These are phyloP conservation scores for Formica selysi DNA, from an alignment of 1,140 invertebrate species.

Conservation along the genomic window DNA sequence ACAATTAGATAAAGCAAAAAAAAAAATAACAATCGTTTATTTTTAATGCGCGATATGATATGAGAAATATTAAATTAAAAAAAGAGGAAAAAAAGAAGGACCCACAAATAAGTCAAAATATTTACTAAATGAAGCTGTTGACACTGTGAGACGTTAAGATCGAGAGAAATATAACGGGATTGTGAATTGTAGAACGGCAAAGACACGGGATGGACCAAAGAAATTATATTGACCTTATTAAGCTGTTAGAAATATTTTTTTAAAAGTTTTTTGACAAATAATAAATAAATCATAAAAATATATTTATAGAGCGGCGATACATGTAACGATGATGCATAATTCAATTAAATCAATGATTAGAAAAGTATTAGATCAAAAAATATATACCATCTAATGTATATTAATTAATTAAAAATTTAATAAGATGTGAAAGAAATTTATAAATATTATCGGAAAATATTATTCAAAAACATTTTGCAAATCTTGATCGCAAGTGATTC, in stretches of 20 bases:
- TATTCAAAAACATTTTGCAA: not conserved
- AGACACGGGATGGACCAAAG: constrained; percentile 38
- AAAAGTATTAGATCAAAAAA: not conserved
- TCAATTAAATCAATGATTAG: not conserved
- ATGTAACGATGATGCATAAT: not conserved
- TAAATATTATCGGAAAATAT: not conserved
- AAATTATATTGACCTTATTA: constrained; percentile 39
- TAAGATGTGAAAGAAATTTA: not conserved
- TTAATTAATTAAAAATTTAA: not conserved
- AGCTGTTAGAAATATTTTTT: not conserved
- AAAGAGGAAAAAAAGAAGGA: not conserved
- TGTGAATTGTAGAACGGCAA: constrained; percentile 48
- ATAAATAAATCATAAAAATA: not conserved
- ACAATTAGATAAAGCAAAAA: not conserved
- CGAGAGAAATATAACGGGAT: constrained; percentile 70
- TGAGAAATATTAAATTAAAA: not conserved
- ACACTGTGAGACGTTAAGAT: constrained; percentile 53
- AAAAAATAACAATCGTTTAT: not conserved
- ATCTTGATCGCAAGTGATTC: not conserved
- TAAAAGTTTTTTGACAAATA: not conserved
- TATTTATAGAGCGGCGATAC: not conserved
- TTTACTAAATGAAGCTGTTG: constrained; percentile 37
- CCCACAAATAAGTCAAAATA: constrained; percentile 6
- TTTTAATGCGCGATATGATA: not conserved
- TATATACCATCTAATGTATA: too few relatives aligned